Evolutionary conservation across 1,140 invertebrate genomes (phyloP).

Genomic region (Listronotus bonariensis): DNA sequence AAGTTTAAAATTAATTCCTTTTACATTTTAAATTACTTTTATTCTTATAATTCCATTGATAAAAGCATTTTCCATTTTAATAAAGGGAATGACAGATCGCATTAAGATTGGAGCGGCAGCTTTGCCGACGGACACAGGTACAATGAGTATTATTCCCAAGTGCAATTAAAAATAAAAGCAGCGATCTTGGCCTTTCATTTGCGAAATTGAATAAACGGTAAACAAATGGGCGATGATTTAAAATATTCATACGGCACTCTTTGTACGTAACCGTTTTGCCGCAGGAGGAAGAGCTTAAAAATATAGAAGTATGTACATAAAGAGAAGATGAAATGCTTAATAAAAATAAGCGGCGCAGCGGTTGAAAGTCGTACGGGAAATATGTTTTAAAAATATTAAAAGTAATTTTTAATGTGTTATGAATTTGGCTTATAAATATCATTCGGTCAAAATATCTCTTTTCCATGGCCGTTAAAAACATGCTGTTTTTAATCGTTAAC

Average conservation of each 20-base stretch:
- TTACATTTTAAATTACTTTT: no score
- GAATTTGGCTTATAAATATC: not conserved
- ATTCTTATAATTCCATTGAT: no score
- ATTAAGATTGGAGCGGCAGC: not conserved
- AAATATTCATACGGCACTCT: constrained; percentile 40
- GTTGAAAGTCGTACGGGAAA: constrained; percentile 13
- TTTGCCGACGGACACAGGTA: constrained; percentile 11
- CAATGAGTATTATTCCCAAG: constrained; percentile 30
- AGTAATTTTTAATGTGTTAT: constrained; percentile 1
- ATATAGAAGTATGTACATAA: constrained; percentile 12
- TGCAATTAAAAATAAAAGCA: constrained; percentile 42
- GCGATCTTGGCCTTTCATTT: constrained; percentile 41
- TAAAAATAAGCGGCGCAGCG: constrained; percentile 3
- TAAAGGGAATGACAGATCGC: no score
- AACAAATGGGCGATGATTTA: constrained; percentile 39
- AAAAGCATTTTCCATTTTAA: no score
- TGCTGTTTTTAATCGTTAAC: no score
- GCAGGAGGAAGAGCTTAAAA: constrained; percentile 16
- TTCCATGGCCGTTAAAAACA: no score
- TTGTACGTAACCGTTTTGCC: constrained; percentile 28
- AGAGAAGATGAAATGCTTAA: constrained; percentile 25
- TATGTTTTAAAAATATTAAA: constrained; percentile 20
- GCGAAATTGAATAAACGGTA: constrained; percentile 42
- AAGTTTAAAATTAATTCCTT: no score
- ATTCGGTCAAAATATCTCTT: no score